Evolutionary conservation across 2,797 vertebrate species (phyloP), one percentile per base, ranked within the genome.

Genomic region (Oryzias sinensis): DNA sequence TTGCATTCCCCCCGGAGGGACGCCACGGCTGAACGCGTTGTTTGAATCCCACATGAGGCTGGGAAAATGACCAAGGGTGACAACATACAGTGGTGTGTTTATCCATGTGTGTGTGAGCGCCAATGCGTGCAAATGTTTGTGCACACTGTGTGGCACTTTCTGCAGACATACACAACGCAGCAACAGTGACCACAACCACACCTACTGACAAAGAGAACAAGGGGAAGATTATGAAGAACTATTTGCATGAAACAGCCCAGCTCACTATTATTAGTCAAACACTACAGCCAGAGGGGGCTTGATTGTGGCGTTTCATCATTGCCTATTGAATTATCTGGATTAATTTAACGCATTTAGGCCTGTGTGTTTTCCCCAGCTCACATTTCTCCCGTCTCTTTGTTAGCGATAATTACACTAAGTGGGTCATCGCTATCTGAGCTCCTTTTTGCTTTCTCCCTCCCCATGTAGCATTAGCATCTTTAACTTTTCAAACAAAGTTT

Each of bases 311-410:
- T 87, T 90, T 89, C 85, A 91, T 91, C 87, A 85, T 84, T 59
- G 80, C 69, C 74, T 87, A 89, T 90, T 89, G 86, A 87, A 88
- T 91, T 91, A 90, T 90, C 87, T 79, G 81, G 84, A 89, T 88
- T 89, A 87, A 90, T 90, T 91, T 90, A 91, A 89, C 84, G 74
- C 85, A 85, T 86, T 90, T 88, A 89, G 82, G 86, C 83, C 83
- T 62, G 74, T 82, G 86, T 90, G 80, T 89, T 89, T 85, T 87
- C 70, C 84, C 74, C 68, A 76, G 84, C 80, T 88, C 59, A 43
- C 75, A 82, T 88, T 85, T 86, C 83, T 82, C 73, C 68, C 72
- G 59, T 85, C 79, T 88, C 85, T 84, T 89, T 74, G 84, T 87
- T 90, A 87, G 86, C 64, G 77, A 83, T 89, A 87, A 89, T 90